phyloP scores from a whole-genome alignment of 1,140 invertebrate species.

The Rhysida immarginata region DNA sequence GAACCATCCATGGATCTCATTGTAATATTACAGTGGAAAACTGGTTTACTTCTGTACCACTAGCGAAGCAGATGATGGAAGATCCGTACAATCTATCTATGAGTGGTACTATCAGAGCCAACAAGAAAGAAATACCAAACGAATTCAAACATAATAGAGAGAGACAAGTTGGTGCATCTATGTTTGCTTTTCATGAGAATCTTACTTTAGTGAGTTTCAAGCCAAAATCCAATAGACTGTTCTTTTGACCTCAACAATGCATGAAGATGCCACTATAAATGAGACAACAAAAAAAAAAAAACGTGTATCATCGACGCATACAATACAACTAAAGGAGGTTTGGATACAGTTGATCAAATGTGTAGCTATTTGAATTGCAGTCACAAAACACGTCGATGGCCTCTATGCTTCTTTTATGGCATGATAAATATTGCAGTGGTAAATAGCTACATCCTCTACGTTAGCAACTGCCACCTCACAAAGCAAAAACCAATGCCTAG shows the following conservation, averaged over 20 bases:
- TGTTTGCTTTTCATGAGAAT: not conserved
- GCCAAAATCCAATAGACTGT: not conserved
- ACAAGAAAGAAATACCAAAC: not conserved
- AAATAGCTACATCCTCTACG: too few species aligned
- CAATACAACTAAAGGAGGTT: not conserved
- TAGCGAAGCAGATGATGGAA: not conserved
- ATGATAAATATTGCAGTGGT: not conserved
- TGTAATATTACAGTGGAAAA: not conserved
- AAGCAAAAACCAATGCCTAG: too few species aligned
- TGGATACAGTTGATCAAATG: not conserved
- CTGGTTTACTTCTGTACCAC: not conserved
- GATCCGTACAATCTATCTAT: not conserved
- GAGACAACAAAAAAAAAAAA: too few species aligned
- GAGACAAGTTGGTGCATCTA: not conserved
- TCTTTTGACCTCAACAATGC: not conserved
- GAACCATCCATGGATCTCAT: conserved; percentile 2
- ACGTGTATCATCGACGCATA: not conserved
- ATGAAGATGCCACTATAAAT: not conserved
- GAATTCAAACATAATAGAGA: not conserved
- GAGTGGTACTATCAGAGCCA: not conserved
- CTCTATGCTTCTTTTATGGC: not conserved
- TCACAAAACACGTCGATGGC: not conserved
- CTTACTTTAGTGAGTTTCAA: not conserved
- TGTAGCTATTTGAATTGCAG: not conserved
- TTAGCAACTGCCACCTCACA: too few species aligned